These are phyloP conservation scores for Chloropsis cyanopogon DNA, from an alignment of 2,113 vertebrate genomes.

Conservation along the genomic window DNA sequence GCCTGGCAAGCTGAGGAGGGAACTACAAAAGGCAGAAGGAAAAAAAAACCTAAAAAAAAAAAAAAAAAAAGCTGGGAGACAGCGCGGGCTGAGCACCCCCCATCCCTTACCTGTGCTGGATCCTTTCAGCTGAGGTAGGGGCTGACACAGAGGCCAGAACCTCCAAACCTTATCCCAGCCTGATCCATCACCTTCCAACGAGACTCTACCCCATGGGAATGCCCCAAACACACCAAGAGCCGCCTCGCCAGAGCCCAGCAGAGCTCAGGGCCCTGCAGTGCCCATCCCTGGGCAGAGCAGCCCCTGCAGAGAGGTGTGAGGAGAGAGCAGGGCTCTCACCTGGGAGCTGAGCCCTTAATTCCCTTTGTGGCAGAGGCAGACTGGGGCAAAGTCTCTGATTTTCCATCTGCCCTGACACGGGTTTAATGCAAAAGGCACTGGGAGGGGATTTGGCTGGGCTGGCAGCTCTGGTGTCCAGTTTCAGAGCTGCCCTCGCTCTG, in stretches of 20 bases:
- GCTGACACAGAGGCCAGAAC: neutral
- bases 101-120: rapidly evolving
- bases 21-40: neutral
- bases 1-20: neutral
- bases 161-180: neutral
- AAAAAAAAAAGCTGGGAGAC: neutral
- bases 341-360: neutral
- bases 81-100: neutral
- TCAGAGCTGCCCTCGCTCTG: neutral
- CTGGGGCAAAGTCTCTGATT: neutral
- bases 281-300: neutral
- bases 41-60: neutral
- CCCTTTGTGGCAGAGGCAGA: neutral
- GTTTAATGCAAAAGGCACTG: neutral
- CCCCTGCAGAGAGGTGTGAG: neutral
- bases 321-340: neutral
- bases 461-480: neutral
- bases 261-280: neutral
- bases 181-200: neutral
- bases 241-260: neutral
- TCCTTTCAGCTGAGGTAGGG: neutral
- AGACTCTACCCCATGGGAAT: neutral
- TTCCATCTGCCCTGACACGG: neutral
- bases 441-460: neutral
- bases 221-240: rapidly evolving